A percentile compares a stretch with the other conserved stretches of the same genome.
Conservation (phyloP, 1,140 invertebrate species). For the Calephelis virginiensis region DNA sequence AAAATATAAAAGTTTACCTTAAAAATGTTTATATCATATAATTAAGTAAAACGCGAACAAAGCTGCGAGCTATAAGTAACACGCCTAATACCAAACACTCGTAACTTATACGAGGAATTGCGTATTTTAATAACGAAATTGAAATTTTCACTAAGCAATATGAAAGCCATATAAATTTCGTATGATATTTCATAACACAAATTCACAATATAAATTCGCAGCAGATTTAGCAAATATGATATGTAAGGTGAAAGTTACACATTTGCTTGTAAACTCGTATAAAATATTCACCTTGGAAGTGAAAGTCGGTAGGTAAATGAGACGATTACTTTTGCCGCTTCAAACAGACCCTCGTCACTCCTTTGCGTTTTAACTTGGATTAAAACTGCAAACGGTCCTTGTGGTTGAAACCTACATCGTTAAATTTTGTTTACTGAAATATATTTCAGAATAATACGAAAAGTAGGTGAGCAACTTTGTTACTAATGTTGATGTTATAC, state of each 20-base stretch:
- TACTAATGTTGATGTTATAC: no score
- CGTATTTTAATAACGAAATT: not conserved
- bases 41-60: no score
- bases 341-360: constrained; percentile 46
- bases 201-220: constrained; percentile 11
- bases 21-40: no score
- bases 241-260: constrained; percentile 2
- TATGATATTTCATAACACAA: not conserved
- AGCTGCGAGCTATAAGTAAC: no score
- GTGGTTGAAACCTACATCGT: constrained; percentile 6
- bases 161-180: not conserved
- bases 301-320: constrained; percentile 44
- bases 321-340: constrained; percentile 48
- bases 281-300: constrained; percentile 48
- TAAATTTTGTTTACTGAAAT: constrained; percentile 5
- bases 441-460: not conserved
- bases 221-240: constrained; percentile 8
- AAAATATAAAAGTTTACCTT: no score
- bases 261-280: constrained; percentile 18
- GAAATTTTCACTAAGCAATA: not conserved
- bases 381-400: constrained; percentile 39
- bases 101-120: not conserved
- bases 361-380: constrained; percentile 38
- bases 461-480: no score
- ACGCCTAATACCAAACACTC: no score